Evolutionary conservation across 2,888 invertebrate genomes (phyloP).

Genomic region (Thelaira solivaga): DNA sequence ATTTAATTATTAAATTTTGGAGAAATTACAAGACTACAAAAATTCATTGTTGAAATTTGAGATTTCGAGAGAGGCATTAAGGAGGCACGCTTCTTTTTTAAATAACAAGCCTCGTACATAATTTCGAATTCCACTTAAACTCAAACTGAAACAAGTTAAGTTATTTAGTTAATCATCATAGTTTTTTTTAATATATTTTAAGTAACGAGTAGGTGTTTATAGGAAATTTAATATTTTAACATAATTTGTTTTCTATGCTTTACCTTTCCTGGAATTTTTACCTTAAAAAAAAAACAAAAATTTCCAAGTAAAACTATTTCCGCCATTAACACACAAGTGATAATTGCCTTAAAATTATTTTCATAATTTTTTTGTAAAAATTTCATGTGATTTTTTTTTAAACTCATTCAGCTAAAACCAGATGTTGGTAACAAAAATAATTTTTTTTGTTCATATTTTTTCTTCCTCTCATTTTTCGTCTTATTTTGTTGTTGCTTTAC

Average conservation of each 20-base stretch:
- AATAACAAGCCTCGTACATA: no score
- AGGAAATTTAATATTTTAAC: slow-evolving; percentile 42
- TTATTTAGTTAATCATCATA: no score
- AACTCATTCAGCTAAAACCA: slow-evolving; percentile 32
- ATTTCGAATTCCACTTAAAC: no score
- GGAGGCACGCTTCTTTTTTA: no score
- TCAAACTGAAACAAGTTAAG: no score
- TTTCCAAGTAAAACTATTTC: slow-evolving; percentile 55
- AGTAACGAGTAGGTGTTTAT: not conserved
- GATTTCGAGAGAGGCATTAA: no score
- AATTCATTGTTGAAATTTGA: no score
- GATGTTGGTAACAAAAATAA: slow-evolving; percentile 23
- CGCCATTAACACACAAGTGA: slow-evolving; percentile 45
- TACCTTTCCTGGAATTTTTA: not conserved
- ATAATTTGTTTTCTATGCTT: slow-evolving; percentile 11
- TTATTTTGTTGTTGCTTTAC: not conserved
- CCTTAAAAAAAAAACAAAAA: slow-evolving; percentile 23
- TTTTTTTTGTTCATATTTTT: not conserved
- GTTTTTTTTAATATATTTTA: not conserved
- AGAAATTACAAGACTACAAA: no score
- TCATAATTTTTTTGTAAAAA: slow-evolving; percentile 13
- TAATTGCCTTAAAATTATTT: slow-evolving; percentile 53
- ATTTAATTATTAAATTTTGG: no score
- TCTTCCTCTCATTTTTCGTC: not conserved
- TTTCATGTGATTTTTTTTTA: not conserved